Percentiles rank a stretch among this genome's conserved stretches.
phyloP scores from a whole-genome alignment of 2,888 invertebrate species.

The Hoplodrina blanda region DNA sequence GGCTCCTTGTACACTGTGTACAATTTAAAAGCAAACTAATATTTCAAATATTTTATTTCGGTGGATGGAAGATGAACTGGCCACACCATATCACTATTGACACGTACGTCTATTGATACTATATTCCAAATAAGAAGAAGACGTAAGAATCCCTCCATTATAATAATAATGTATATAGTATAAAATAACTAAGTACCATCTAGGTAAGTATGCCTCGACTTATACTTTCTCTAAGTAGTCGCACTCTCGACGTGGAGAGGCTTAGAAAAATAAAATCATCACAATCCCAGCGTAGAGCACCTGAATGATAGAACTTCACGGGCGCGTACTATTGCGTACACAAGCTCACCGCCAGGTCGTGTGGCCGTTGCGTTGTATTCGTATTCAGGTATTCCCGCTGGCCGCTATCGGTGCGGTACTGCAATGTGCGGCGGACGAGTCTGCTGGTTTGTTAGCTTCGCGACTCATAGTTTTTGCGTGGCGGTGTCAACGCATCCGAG shows the following conservation, averaged over 20 bases:
- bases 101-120: background rate
- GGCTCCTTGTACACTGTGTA: too few relatives aligned
- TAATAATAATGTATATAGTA: too few relatives aligned
- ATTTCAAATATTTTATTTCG: too few relatives aligned
- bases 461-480: conserved; percentile 54
- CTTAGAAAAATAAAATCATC: background rate
- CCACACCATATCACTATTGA: too few relatives aligned
- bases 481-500: conserved; percentile 47
- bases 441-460: conserved; percentile 37
- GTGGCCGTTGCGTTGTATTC: background rate
- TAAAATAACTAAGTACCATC: too few relatives aligned
- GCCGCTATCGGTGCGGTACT: background rate
- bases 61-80: too few relatives aligned
- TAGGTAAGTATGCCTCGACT: background rate
- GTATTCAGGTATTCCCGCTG: conserved; percentile 12
- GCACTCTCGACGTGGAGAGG: background rate
- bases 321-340: background rate
- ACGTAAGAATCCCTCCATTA: background rate
- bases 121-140: background rate
- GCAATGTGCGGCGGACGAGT: background rate
- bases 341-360: background rate
- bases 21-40: too few relatives aligned
- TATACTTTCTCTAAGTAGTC: too few relatives aligned
- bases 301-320: background rate
- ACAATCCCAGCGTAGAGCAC: background rate